Conservation (phyloP, 2,113 vertebrate genomes). For the Ptychochromis oligacanthus region DNA sequence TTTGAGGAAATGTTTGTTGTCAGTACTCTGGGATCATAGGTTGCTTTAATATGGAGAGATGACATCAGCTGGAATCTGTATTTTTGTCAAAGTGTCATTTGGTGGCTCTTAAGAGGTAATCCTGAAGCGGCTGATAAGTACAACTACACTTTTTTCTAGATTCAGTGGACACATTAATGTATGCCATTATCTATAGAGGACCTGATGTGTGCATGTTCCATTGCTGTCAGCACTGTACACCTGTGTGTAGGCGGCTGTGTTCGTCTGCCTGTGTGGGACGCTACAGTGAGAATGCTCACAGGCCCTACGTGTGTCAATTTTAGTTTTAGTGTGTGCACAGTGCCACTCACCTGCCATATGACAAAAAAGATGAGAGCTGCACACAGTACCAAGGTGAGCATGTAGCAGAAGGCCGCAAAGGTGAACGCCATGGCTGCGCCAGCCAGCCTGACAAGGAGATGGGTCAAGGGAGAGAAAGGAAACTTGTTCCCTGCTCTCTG, state of each 20-base stretch:
- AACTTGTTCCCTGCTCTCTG: constrained; percentile 43
- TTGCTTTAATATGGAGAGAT: neutral
- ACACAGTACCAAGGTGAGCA: constrained; percentile 95
- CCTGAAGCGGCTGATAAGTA: constrained; percentile 3
- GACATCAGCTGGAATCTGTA: neutral
- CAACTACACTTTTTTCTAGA: neutral
- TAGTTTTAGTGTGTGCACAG: neutral
- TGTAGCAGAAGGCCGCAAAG: constrained; percentile 98
- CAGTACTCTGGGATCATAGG: neutral
- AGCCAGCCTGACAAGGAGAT: constrained; percentile 68
- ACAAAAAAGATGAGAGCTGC: constrained; percentile 97
- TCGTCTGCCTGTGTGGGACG: constrained; percentile 60
- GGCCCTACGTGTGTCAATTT: constrained; percentile 18
- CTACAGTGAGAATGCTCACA: constrained; percentile 17
- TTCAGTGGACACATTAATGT: constrained; percentile 19
- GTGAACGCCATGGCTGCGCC: constrained; percentile 92
- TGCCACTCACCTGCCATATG: constrained; percentile 95
- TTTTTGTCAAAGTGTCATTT: constrained; percentile 3
- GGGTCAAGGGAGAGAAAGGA: constrained; percentile 66
- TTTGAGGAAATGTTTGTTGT: constrained; percentile 41
- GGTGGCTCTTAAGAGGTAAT: constrained; percentile 15
- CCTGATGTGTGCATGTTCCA: constrained; percentile 1
- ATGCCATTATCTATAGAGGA: constrained; percentile 15
- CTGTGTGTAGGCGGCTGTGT: constrained; percentile 55
- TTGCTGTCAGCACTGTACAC: constrained; percentile 28